Evolutionary conservation across 2,797 vertebrate species (phyloP), one percentile per base, ranked within the genome.

Genomic region (Crax fasciolata): DNA sequence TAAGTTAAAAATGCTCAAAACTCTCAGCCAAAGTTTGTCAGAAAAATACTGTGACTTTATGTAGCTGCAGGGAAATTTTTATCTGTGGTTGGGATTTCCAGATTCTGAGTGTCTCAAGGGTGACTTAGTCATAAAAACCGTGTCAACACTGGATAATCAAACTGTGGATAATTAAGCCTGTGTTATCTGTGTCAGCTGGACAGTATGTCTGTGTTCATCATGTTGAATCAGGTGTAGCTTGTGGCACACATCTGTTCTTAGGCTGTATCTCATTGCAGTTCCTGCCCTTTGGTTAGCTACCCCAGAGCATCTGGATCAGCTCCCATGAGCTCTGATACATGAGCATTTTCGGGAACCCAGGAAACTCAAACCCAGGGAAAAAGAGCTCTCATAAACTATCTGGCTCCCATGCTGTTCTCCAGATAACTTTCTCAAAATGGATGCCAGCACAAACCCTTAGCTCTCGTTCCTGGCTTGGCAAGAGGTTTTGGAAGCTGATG

Each of bases 1-100:
- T 91, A 92, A 96, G 87, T 86, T 95, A 88, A 89, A 94, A 96
- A 91, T 86, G 82, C 79, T 92, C 72, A 57, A 94, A 96, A 76
- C 75, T 88, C 77, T 76, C 41, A 65, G 95, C 91, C 96, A 96
- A 87, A 82, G 65, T 89, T 93, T 90, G 77, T 94, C 77, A 93
- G 79, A 79, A 82, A 93, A 95, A 84, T 54, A 63, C 46, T 74
- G 57, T 85, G 87, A 89, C 58, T 94, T 92, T 74, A 68, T 90
- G 77, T 84, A 87, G 90, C 74, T 86, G 80, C 74, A 91, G 90
- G 94, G 93, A 91, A 94, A 71, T 84, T 91, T 95, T 95, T 94
- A 82, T 94, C 93, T 87, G 91, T 85, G 78, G 85, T 89, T 95
- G 85, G 9, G 41, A 25, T 94, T 96, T 93, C 85, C 86, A 96